Conservation (phyloP, 2,113 vertebrate genomes). For the Orientallactaga bullata region DNA sequence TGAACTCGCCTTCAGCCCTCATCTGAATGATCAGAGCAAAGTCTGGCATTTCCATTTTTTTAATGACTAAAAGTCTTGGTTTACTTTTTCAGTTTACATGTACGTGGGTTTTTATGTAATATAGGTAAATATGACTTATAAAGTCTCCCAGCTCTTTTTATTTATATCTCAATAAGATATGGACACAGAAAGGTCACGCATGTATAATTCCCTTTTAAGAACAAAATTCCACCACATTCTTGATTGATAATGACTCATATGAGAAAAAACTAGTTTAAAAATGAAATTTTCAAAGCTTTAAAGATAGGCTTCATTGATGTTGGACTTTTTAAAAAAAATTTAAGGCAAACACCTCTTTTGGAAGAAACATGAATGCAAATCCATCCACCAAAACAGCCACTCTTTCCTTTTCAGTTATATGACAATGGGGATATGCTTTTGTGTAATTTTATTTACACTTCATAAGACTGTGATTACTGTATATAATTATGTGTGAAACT, state of each 20-base stretch:
- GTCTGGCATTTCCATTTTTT: not conserved
- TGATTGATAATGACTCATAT: not conserved
- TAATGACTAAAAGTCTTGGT: slow-evolving; percentile 48
- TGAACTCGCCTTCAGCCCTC: not conserved
- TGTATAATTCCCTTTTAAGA: not conserved
- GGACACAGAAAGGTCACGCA: not conserved
- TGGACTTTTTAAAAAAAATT: slow-evolving; percentile 7
- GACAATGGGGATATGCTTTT: slow-evolving; percentile 1
- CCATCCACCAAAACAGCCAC: not conserved
- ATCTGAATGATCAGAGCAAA: slow-evolving; percentile 16
- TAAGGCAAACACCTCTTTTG: not conserved
- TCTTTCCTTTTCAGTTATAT: slow-evolving; percentile 23
- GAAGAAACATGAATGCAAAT: slow-evolving; percentile 24
- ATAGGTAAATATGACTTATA: slow-evolving; percentile 19
- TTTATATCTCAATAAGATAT: not conserved
- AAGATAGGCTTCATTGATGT: not conserved
- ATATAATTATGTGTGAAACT: slow-evolving; percentile 49
- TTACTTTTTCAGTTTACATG: not conserved
- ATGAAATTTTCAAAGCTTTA: not conserved
- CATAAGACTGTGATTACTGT: slow-evolving; percentile 51
- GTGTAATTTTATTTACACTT: slow-evolving; percentile 64
- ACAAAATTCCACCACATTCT: slow-evolving; percentile 31
- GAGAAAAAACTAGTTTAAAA: slow-evolving; percentile 1
- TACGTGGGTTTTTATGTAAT: not conserved
- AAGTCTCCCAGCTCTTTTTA: not conserved